A percentile compares a stretch with the other conserved stretches of the same genome.
phyloP scores from a whole-genome alignment of 1,140 invertebrate species.

The Eulimnadia texana region DNA sequence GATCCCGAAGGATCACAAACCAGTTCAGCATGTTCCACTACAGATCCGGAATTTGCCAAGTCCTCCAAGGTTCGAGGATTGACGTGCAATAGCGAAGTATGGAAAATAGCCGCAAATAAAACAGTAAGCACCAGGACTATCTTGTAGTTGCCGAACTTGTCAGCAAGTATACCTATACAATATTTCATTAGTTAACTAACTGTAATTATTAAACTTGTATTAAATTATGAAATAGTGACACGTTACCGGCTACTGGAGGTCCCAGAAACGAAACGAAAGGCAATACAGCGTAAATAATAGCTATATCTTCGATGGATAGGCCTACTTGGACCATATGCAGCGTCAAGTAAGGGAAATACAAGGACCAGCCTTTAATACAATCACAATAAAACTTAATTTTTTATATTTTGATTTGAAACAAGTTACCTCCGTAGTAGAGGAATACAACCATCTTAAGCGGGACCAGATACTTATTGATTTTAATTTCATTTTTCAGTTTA shows the following conservation, averaged over 20 bases:
- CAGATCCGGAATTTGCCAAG: constrained; percentile 14
- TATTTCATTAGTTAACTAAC: too few species aligned
- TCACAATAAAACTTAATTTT: constrained; percentile 5
- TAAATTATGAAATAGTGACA: neutral
- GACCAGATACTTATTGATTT: constrained; percentile 23
- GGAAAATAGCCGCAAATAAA: constrained; percentile 50
- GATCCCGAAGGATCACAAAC: neutral
- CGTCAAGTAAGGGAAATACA: constrained; percentile 63
- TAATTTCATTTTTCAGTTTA: constrained; percentile 5
- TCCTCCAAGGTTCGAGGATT: constrained; percentile 16
- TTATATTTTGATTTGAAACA: neutral
- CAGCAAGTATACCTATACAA: constrained; percentile 52
- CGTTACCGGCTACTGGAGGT: constrained; percentile 58
- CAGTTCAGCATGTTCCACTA: neutral
- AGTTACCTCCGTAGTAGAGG: constrained; percentile 57
- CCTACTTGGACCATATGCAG: constrained; percentile 78
- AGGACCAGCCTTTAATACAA: constrained; percentile 48
- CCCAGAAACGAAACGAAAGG: constrained; percentile 65
- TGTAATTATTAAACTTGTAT: too few species aligned
- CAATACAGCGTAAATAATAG: constrained; percentile 63
- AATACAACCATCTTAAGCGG: constrained; percentile 59
- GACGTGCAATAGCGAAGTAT: constrained; percentile 44
- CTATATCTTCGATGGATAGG: constrained; percentile 63
- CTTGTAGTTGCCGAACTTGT: constrained; percentile 67
- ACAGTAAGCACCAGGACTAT: constrained; percentile 56